phyloP scores from a whole-genome alignment of 2,797 vertebrate genomes.

The Phrynocephalus forsythii region DNA sequence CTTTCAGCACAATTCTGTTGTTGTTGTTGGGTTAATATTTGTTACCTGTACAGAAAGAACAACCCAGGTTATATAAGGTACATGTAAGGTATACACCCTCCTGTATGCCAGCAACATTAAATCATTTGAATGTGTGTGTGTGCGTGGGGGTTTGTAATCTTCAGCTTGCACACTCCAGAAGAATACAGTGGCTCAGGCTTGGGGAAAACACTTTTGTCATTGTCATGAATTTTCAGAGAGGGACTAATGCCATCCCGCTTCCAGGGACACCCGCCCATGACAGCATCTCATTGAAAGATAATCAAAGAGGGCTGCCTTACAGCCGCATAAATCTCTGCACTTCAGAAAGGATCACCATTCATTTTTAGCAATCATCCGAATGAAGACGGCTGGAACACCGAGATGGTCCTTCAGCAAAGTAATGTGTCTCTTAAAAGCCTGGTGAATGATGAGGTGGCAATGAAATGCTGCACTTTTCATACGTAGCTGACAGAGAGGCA shows the following conservation, averaged over 20 bases:
- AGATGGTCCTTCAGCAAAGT: slow-evolving; percentile 47
- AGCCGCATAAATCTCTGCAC: slow-evolving; percentile 55
- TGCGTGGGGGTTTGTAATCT: neutral
- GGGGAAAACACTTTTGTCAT: slow-evolving; percentile 50
- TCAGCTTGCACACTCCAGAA: slow-evolving; percentile 4
- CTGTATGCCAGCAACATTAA: slow-evolving; percentile 8
- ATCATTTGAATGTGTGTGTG: neutral
- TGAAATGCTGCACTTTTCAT: slow-evolving; percentile 51
- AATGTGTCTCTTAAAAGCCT: slow-evolving; percentile 51
- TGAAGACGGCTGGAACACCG: slow-evolving; percentile 10
- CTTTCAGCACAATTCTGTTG: neutral
- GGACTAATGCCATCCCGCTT: slow-evolving; percentile 49
- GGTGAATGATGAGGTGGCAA: slow-evolving; percentile 62
- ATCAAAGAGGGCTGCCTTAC: slow-evolving; percentile 58
- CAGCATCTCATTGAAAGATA: slow-evolving; percentile 61
- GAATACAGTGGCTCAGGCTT: slow-evolving; percentile 35
- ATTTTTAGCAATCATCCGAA: slow-evolving; percentile 57
- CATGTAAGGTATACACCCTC: neutral
- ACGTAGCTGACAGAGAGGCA: slow-evolving; percentile 33
- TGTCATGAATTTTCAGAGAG: slow-evolving; percentile 58
- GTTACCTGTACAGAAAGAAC: neutral
- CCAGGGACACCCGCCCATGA: slow-evolving; percentile 11
- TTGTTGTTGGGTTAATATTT: no score
- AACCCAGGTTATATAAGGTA: rapidly evolving
- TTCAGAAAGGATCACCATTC: slow-evolving; percentile 51